A percentile compares a stretch with the other conserved stretches of the same genome.
Conservation (phyloP, 2,113 vertebrate genomes). For the Phaethon lepturus region DNA sequence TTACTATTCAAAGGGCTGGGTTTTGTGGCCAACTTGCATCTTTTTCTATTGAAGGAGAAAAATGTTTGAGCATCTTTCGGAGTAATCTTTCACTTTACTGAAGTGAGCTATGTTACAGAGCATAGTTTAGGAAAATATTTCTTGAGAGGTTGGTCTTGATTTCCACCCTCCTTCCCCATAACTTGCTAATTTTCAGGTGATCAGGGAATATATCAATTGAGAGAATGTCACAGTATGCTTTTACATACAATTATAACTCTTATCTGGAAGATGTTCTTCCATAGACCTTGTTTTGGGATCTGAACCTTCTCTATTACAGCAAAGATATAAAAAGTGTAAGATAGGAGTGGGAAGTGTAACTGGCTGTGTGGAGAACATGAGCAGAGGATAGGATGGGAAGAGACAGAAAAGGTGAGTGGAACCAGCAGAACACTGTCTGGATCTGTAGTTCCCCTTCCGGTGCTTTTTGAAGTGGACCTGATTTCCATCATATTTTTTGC, state of each 20-base stretch:
- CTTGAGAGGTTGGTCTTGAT: neutral
- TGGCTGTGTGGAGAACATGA: neutral
- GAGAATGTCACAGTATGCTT: neutral
- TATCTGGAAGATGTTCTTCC: neutral
- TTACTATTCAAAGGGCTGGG: neutral
- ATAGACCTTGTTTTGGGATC: neutral
- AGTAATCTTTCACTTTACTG: neutral
- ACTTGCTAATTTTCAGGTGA: neutral
- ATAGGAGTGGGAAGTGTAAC: neutral
- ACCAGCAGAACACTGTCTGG: neutral
- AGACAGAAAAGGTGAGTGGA: neutral
- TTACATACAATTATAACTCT: neutral
- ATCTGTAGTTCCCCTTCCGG: neutral
- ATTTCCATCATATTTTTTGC: neutral
- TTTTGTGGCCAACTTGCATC: neutral
- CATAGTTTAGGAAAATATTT: neutral
- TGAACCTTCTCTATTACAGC: neutral
- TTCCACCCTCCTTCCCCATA: neutral
- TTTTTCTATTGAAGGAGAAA: neutral
- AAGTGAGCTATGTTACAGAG: neutral
- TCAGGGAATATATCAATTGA: neutral
- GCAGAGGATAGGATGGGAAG: neutral
- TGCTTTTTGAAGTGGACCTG: neutral
- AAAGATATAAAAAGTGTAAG: neutral
- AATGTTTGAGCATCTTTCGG: neutral